phyloP scores from a whole-genome alignment of 1,140 invertebrate genomes.

The Drosophila leontia region DNA sequence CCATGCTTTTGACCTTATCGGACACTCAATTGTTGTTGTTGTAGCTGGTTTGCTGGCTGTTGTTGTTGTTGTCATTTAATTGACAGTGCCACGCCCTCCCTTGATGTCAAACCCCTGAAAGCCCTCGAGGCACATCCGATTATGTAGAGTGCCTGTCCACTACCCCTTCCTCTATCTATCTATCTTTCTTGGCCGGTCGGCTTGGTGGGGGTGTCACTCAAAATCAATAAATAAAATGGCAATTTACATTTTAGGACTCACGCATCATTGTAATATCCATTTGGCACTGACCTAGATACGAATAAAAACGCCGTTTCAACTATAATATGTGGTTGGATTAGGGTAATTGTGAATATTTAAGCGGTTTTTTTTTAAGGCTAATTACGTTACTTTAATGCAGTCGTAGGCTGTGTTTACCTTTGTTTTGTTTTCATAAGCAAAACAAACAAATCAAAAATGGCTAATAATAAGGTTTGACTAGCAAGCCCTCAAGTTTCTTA shows the following conservation, averaged over 20 bases:
- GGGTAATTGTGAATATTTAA: neutral
- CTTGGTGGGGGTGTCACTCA: conserved; percentile 8
- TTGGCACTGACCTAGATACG: conserved; percentile 16
- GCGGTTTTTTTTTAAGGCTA: neutral
- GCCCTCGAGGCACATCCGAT: conserved; percentile 30
- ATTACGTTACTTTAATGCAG: neutral
- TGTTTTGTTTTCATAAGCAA: neutral
- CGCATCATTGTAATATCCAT: conserved; percentile 16
- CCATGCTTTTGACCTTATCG: conserved; percentile 56
- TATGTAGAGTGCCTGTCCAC: conserved; percentile 48
- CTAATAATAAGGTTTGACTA: too few species aligned
- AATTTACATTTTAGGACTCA: conserved; percentile 62
- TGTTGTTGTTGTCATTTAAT: conserved; percentile 56
- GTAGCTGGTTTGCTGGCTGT: conserved; percentile 13
- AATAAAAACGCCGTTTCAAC: neutral
- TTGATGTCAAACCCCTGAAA: conserved; percentile 4
- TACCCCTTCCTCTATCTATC: neutral
- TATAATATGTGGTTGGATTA: neutral
- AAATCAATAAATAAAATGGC: conserved; percentile 66
- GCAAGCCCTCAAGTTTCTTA: too few species aligned
- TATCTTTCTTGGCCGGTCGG: neutral
- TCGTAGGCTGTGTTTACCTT: too few species aligned
- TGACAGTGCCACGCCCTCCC: conserved; percentile 41
- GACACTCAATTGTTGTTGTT: conserved; percentile 22
- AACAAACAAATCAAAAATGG: neutral